Base-by-base conservation (phyloP, 2,888 invertebrate species). In the Hanleya hanleyi region DNA sequence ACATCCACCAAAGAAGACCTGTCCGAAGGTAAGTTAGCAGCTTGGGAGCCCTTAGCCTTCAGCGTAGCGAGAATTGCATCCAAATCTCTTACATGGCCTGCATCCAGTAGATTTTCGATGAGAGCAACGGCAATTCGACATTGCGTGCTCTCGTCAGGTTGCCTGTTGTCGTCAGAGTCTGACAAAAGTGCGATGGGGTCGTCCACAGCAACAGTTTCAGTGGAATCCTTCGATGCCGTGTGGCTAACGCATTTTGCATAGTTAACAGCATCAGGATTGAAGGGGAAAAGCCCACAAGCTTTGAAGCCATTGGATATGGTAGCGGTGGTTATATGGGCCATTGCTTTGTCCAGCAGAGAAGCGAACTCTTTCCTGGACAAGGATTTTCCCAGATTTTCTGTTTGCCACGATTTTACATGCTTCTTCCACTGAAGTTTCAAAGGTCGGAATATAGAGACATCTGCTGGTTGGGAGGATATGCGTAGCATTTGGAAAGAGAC, bases 351-450 rank as follows among this genome's bases (percentile, higher is more conserved):
- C 35, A 78, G 74, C 3, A 18, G 22, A 15, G 77, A 69, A 7
- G 66, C 50, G 51, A 76, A 76, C 1, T 51, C n/a, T 15, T 35
- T 22, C 38, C 75, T 76, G 0, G 76, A 77, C 3, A 77, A n/a
- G 18, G 12, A 7, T 68, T 76, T 41, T 18, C 41, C 18, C 18
- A 18, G 57, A 38, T 79, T 49, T 57, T 71, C 67, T 12, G 71
- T n/a, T n/a, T 79, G 75, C 72, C 71, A 79, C 12, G 36, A 7
- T 47, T 69, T 73, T 6, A 79, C 72, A 26, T 51, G 7, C 9
- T 61, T 36, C 36, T 69, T 71, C 79, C 79, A 79, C 15, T 64
- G 37, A 12, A 67, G 41, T 62, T 77, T 76, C 69, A 77, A 49
- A 1, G 73, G 70, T 26, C 37, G 18, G 62, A 75, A 77, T 18